A percentile compares a stretch with the other conserved stretches of the same genome.
Conservation (phyloP, 23 tunicate species). For the Styela clava region DNA sequence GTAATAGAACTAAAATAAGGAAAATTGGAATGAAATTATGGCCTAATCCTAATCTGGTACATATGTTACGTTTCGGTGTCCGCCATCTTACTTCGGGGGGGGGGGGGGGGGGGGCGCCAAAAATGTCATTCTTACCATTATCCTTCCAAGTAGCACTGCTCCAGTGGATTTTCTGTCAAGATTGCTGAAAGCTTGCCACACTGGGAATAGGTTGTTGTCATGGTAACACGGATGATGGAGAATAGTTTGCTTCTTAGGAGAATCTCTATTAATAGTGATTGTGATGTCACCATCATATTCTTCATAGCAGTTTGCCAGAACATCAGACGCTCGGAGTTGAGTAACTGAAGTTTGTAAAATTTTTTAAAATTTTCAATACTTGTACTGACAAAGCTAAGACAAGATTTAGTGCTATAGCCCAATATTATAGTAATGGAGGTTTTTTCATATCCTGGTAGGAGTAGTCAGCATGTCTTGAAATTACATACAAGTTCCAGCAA, state of each 20-base stretch:
- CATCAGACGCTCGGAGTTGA: slow-evolving; percentile 73
- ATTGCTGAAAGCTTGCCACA: slow-evolving; percentile 65
- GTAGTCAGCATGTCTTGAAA: no score
- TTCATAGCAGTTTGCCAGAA: slow-evolving; percentile 56
- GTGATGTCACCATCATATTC: slow-evolving; percentile 36
- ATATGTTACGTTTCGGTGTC: no score
- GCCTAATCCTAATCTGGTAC: no score
- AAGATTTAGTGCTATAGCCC: no score
- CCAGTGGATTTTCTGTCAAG: slow-evolving; percentile 49
- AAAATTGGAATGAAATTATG: no score
- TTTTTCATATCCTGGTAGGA: no score
- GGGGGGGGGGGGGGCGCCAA: no score
- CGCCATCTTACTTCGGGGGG: no score
- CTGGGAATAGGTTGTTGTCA: slow-evolving; percentile 48
- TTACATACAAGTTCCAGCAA: no score
- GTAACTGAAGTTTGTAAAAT: slow-evolving; percentile 36
- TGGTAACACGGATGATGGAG: slow-evolving; percentile 57
- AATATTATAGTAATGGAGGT: no score
- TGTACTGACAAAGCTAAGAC: neutral
- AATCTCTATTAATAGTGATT: slow-evolving; percentile 30
- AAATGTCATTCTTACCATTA: slow-evolving; percentile 56
- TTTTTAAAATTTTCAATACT: neutral
- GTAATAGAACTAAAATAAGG: no score
- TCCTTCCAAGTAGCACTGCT: slow-evolving; percentile 51
- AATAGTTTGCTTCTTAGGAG: slow-evolving; percentile 13